Evolutionary conservation across 1,140 invertebrate species (phyloP).

Genomic region (Cherax destructor): DNA sequence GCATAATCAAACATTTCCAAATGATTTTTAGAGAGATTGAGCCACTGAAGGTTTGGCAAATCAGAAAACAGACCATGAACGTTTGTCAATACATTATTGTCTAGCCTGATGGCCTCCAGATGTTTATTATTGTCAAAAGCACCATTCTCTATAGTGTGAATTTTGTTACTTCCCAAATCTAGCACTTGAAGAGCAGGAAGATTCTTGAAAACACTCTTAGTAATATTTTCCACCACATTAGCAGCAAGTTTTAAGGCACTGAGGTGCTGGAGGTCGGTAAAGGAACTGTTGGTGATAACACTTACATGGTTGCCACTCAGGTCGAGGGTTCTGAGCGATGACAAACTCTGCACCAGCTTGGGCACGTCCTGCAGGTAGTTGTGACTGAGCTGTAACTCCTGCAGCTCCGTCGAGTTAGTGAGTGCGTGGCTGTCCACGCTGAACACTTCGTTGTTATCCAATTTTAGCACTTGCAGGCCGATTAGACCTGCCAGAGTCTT

Average conservation of each 20-base stretch:
- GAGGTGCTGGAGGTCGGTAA: conserved; percentile 86
- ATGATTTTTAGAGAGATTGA: conserved; percentile 94
- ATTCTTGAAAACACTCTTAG: conserved; percentile 84
- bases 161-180: conserved; percentile 89
- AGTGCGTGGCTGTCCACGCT: conserved; percentile 84
- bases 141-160: conserved; percentile 89
- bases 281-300: conserved; percentile 84
- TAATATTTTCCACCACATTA: conserved; percentile 91
- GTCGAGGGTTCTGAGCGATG: conserved; percentile 89
- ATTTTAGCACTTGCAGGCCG: conserved; percentile 83
- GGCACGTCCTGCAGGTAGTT: conserved; percentile 89
- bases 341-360: conserved; percentile 85
- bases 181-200: conserved; percentile 89
- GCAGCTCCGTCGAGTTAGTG: conserved; percentile 85
- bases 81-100: conserved; percentile 90
- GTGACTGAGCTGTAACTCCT: conserved; percentile 90
- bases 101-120: conserved; percentile 89
- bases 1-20: conserved; percentile 93
- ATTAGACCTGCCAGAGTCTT: conserved; percentile 83
- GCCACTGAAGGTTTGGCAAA: conserved; percentile 90
- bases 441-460: conserved; percentile 85
- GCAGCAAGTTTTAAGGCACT: conserved; percentile 90
- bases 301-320: conserved; percentile 88
- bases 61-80: conserved; percentile 90
- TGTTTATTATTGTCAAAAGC: conserved; percentile 89